Conservation (phyloP, 2,113 vertebrate species). For the Lagopus leucura region DNA sequence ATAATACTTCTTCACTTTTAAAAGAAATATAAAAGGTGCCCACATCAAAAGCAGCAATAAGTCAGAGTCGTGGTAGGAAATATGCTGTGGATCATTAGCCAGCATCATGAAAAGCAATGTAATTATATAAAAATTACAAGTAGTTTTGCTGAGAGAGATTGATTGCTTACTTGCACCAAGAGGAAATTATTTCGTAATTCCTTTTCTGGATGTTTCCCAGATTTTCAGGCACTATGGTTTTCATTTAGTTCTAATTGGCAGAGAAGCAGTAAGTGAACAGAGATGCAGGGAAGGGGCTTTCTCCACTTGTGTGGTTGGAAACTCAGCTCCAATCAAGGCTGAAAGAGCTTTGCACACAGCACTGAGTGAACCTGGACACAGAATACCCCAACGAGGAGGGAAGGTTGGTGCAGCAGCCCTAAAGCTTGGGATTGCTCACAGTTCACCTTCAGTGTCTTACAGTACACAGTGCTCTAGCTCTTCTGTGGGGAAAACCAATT, state of each 20-base stretch:
- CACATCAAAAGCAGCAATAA: background rate
- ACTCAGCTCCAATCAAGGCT: background rate
- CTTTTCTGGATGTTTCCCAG: slow-evolving; percentile 8
- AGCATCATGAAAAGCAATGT: slow-evolving; percentile 2
- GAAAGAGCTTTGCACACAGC: fast-evolving
- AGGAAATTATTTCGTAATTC: slow-evolving; percentile 35
- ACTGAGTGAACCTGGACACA: background rate
- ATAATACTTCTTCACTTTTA: background rate
- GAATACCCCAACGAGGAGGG: background rate
- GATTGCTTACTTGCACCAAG: slow-evolving; percentile 1
- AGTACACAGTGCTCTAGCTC: background rate
- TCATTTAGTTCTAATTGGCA: slow-evolving; percentile 2
- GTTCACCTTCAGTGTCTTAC: background rate
- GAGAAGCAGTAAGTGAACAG: background rate
- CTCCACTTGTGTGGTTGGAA: background rate
- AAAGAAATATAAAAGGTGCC: background rate
- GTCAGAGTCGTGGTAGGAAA: background rate
- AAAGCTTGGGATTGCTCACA: background rate
- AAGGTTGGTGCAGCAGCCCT: background rate
- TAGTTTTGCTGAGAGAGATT: background rate
- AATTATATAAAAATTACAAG: slow-evolving; percentile 23
- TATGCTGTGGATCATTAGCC: background rate
- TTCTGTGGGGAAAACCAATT: background rate
- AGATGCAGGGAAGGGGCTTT: background rate
- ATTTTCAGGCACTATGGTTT: background rate